phyloP scores from a whole-genome alignment of 1,140 invertebrate genomes.

The Stegodyphus dumicola region DNA sequence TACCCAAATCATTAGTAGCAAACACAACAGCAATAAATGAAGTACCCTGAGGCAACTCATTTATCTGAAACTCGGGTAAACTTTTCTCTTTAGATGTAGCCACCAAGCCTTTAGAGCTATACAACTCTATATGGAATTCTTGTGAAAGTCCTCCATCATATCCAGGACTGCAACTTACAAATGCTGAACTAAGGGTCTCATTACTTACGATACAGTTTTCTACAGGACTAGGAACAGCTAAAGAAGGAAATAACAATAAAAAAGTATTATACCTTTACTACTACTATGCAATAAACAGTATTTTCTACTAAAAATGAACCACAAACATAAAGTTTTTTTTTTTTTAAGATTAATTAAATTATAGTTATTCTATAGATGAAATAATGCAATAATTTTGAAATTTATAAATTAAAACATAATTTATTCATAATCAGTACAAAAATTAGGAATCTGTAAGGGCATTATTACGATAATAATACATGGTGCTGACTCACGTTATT shows the following conservation, averaged over 20 bases:
- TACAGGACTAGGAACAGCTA: constrained; percentile 43
- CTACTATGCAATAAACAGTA: not conserved
- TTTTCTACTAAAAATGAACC: not conserved
- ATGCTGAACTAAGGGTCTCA: constrained; percentile 28
- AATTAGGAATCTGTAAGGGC: too few species aligned
- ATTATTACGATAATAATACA: too few species aligned
- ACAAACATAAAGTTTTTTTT: not conserved
- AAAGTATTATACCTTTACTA: not conserved
- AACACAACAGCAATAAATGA: constrained; percentile 53
- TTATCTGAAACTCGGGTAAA: constrained; percentile 24
- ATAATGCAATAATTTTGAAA: too few species aligned
- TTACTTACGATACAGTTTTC: constrained; percentile 46
- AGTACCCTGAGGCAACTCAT: constrained; percentile 21
- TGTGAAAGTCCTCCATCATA: constrained; percentile 84
- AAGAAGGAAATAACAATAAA: not conserved
- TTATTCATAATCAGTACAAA: too few species aligned
- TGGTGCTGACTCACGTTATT: too few species aligned
- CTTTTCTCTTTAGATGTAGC: constrained; percentile 9
- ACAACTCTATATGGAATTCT: constrained; percentile 83
- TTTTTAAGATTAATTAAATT: too few species aligned
- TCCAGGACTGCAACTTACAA: constrained; percentile 79
- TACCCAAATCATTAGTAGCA: constrained; percentile 31
- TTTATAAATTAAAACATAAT: too few species aligned
- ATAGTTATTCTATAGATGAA: too few species aligned
- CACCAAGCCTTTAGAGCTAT: constrained; percentile 63